Percentiles rank a stretch among this genome's conserved stretches.
Conservation (phyloP, 1,140 invertebrate species). For the Nasonia giraulti region DNA sequence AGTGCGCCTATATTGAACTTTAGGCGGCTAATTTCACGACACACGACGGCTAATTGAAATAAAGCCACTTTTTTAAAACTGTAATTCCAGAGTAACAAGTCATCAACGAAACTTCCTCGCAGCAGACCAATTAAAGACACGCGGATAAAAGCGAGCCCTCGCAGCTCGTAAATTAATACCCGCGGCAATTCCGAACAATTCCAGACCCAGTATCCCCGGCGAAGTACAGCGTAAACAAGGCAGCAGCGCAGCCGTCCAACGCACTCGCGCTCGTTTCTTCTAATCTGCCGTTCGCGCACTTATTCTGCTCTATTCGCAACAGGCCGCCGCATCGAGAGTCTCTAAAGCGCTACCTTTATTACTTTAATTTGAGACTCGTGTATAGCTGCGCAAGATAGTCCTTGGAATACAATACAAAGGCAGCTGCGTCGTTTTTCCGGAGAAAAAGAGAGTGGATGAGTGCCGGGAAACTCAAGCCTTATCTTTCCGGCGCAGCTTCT, state of each 20-base stretch:
- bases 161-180: no score
- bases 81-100: no score
- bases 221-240: no score
- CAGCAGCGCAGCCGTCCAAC: background rate
- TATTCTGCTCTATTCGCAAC: background rate
- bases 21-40: background rate
- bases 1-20: constrained; percentile 7
- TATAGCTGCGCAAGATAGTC: background rate
- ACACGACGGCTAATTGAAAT: no score
- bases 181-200: no score
- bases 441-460: background rate
- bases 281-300: background rate
- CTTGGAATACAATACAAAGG: no score
- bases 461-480: background rate
- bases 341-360: constrained; percentile 14
- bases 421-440: background rate
- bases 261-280: no score
- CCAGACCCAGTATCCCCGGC: no score
- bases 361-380: constrained; percentile 17
- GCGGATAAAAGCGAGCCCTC: no score
- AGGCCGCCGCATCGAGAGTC: background rate
- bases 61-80: no score
- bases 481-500: constrained; percentile 22
- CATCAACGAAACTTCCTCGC: no score
- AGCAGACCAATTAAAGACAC: no score